A percentile compares a stretch with the other conserved stretches of the same genome.
Evolutionary conservation across 2,888 invertebrate species (phyloP).

Genomic region (Sussaba pulchella): DNA sequence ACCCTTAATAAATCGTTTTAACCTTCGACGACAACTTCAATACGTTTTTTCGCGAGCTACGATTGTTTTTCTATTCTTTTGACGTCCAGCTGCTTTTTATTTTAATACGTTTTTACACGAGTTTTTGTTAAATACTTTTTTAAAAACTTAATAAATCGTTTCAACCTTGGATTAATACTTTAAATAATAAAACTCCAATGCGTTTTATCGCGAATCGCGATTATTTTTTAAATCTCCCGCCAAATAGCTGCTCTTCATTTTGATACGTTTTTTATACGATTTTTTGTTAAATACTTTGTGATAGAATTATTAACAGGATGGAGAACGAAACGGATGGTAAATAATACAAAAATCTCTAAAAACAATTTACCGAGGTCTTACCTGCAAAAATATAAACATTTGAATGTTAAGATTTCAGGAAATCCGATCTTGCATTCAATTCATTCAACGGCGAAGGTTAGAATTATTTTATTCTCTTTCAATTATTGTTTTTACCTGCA

Average conservation of each 20-base stretch:
- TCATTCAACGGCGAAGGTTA: conserved; percentile 41
- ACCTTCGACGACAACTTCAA: conserved; percentile 52
- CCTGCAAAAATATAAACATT: not conserved
- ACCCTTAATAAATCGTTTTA: not conserved
- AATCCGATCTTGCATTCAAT: conserved; percentile 33
- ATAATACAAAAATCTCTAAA: not conserved
- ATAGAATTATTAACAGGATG: conserved; percentile 44
- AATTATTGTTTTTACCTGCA: not conserved
- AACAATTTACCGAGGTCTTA: not conserved
- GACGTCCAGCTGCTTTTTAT: not conserved
- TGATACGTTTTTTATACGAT: conserved; percentile 13
- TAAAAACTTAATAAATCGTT: too few species aligned
- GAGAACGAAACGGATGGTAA: conserved; percentile 42
- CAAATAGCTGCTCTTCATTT: conserved; percentile 30
- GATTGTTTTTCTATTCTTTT: conserved; percentile 22
- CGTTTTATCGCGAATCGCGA: too few species aligned
- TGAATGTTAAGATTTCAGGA: conserved; percentile 13
- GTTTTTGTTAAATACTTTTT: too few species aligned
- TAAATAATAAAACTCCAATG: too few species aligned
- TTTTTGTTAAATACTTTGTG: conserved; percentile 23
- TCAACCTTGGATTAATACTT: too few species aligned
- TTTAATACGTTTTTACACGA: too few species aligned
- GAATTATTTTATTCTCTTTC: not conserved
- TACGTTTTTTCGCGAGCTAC: conserved; percentile 12
- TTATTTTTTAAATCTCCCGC: too few species aligned